These are phyloP conservation scores for Orchestes rusci DNA, from an alignment of 2,888 invertebrate species.

Conservation along the genomic window DNA sequence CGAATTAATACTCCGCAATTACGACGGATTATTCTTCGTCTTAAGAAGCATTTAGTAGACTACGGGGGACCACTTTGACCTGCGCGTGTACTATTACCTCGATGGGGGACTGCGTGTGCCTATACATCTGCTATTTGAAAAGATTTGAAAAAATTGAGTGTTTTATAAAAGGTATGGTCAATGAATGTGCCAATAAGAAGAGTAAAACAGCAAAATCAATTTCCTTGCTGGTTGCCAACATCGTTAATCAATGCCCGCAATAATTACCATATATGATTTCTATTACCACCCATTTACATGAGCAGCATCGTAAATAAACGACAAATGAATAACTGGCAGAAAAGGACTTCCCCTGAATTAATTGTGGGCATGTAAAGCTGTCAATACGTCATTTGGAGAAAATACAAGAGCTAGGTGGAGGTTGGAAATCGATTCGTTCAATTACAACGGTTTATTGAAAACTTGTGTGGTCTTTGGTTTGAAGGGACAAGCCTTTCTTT, in stretches of 20 bases:
- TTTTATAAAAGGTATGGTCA: no score
- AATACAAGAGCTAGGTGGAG: slow-evolving; percentile 24
- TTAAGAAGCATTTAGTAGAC: slow-evolving; percentile 44
- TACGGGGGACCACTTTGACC: slow-evolving; percentile 35
- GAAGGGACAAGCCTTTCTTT: no score
- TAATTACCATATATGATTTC: slow-evolving; percentile 23
- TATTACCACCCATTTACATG: slow-evolving; percentile 22
- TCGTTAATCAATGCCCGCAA: slow-evolving; percentile 12
- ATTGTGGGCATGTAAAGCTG: slow-evolving; percentile 23
- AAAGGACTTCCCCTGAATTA: slow-evolving; percentile 19
- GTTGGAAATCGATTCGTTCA: slow-evolving; percentile 9
- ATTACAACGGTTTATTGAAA: slow-evolving; percentile 1
- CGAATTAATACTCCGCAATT: slow-evolving; percentile 48
- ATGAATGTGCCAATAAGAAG: no score
- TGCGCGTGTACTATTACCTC: slow-evolving; percentile 40
- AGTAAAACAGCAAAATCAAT: no score
- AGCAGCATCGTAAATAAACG: slow-evolving; percentile 13
- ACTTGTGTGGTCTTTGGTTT: slow-evolving; percentile 1
- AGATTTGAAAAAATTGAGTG: no score
- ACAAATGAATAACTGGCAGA: slow-evolving; percentile 15
- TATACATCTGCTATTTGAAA: slow-evolving; percentile 31
- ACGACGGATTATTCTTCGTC: slow-evolving; percentile 41
- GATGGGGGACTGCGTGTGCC: slow-evolving; percentile 39
- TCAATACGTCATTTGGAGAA: slow-evolving; percentile 25
- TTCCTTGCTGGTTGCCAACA: no score